Evolutionary conservation across 2,888 invertebrate genomes (phyloP).

Genomic region (Drosophila kokeensis): DNA sequence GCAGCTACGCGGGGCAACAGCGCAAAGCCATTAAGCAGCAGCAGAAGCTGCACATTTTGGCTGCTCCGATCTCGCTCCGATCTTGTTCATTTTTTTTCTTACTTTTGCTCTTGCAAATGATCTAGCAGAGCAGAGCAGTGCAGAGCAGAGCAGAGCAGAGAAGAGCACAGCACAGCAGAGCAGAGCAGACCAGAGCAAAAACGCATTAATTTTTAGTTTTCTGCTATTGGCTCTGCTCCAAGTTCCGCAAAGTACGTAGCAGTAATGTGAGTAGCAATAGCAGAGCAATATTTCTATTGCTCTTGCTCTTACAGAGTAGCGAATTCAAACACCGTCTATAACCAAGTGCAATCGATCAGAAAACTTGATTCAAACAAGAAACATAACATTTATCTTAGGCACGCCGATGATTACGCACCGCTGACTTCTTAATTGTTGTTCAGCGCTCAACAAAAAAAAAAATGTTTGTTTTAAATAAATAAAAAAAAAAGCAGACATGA

Average conservation of each 20-base stretch:
- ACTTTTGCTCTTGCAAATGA: no score
- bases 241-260: not conserved
- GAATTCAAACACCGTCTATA: not conserved
- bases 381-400: not conserved
- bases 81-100: not conserved
- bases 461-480: not conserved
- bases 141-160: not conserved
- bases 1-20: not conserved
- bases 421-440: not conserved
- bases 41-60: not conserved
- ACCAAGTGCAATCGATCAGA: not conserved
- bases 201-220: not conserved
- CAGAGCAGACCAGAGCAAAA: not conserved
- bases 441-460: no score
- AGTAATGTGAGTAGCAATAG: not conserved
- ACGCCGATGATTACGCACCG: not conserved
- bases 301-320: not conserved
- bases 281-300: not conserved
- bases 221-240: not conserved
- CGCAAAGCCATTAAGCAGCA: not conserved
- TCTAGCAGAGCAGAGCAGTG: no score
- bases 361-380: not conserved
- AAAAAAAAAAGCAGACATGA: not conserved
- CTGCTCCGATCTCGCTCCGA: not conserved
- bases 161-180: not conserved